Percentiles rank a stretch among this genome's conserved stretches.
Conservation (phyloP, 1,140 invertebrate genomes). For the Colletes latitarsis region DNA sequence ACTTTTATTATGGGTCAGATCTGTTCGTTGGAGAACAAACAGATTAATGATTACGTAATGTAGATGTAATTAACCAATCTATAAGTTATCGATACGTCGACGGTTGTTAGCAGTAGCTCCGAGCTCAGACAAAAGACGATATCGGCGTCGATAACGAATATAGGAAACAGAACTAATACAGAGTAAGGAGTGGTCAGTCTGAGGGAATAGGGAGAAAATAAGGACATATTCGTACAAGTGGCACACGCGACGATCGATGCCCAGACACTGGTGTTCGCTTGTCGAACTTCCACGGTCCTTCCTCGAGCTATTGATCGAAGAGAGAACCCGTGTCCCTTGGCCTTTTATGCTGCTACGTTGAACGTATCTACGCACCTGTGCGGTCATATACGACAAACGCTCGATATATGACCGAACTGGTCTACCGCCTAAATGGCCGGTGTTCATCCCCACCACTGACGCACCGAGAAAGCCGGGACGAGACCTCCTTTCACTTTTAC, state of each 20-base stretch:
- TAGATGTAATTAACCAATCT: too few relatives aligned
- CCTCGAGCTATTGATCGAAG: slow-evolving; percentile 74
- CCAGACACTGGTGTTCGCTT: slow-evolving; percentile 68
- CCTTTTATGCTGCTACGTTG: slow-evolving; percentile 33
- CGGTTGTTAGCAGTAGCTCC: too few relatives aligned
- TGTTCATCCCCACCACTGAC: too few relatives aligned
- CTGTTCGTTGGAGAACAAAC: too few relatives aligned
- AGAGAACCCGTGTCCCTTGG: slow-evolving; percentile 37
- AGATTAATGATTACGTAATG: too few relatives aligned
- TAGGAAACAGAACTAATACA: background rate
- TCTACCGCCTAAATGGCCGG: too few relatives aligned
- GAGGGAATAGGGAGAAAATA: slow-evolving; percentile 19
- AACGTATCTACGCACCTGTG: slow-evolving; percentile 18
- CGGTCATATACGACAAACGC: background rate
- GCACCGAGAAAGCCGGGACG: too few relatives aligned
- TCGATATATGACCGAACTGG: too few relatives aligned
- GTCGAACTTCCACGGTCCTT: slow-evolving; percentile 66
- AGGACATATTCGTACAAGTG: slow-evolving; percentile 30
- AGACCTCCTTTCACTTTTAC: too few relatives aligned
- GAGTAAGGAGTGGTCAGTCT: background rate
- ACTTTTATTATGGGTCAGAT: too few relatives aligned
- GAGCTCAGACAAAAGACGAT: background rate
- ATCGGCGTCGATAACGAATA: background rate
- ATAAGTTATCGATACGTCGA: too few relatives aligned
- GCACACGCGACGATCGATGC: slow-evolving; percentile 68